These are phyloP conservation scores for Leptopterna dolabrata DNA, from an alignment of 2,888 invertebrate species.

Conservation along the genomic window DNA sequence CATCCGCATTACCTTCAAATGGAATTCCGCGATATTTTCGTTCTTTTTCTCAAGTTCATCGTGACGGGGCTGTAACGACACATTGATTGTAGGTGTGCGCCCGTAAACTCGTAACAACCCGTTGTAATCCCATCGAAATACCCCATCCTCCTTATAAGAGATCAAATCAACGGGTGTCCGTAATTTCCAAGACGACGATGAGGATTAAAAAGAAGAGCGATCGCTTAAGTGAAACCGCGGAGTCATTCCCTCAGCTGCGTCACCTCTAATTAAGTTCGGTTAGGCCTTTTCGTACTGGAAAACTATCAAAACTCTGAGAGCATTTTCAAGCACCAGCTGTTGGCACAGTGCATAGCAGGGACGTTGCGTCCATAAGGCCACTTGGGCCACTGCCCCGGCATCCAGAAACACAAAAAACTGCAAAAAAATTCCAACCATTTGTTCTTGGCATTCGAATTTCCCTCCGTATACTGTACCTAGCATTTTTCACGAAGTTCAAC, in stretches of 20 bases:
- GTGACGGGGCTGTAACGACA: neutral
- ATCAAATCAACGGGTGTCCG: neutral
- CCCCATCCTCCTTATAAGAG: neutral
- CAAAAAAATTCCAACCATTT: too few relatives aligned
- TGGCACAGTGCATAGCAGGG: too few relatives aligned
- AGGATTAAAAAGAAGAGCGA: neutral
- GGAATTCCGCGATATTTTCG: neutral
- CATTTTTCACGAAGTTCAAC: too few relatives aligned
- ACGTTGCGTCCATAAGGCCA: too few relatives aligned
- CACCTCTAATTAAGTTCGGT: neutral
- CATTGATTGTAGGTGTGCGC: constrained; percentile 1
- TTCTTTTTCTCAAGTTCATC: neutral
- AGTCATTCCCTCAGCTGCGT: neutral
- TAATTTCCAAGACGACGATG: neutral
- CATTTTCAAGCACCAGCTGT: too few relatives aligned
- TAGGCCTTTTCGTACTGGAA: too few relatives aligned
- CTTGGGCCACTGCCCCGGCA: too few relatives aligned
- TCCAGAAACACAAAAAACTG: too few relatives aligned
- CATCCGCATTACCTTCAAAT: neutral
- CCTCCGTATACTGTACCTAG: too few relatives aligned
- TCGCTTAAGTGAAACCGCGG: neutral
- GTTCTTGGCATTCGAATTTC: too few relatives aligned
- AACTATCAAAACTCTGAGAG: too few relatives aligned
- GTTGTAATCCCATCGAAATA: neutral
- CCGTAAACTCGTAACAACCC: neutral